These are phyloP conservation scores for Prunella fulvescens DNA, from an alignment of 2,113 vertebrate genomes.

Conservation along the genomic window DNA sequence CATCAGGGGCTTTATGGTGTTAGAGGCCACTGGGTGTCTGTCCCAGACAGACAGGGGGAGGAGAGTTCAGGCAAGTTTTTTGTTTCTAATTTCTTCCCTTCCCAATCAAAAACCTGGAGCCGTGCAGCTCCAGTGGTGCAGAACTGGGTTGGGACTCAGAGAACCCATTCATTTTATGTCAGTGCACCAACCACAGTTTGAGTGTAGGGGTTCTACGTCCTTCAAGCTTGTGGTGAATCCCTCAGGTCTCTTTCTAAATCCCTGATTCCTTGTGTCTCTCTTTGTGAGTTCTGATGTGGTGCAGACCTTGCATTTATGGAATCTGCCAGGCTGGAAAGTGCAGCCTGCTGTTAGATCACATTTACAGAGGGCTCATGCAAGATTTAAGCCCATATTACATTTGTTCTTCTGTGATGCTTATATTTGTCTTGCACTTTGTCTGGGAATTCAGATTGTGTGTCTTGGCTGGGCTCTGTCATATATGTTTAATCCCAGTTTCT, in stretches of 20 bases:
- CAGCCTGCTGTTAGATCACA: neutral
- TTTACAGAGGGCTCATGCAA: neutral
- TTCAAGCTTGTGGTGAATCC: neutral
- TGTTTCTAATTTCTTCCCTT: neutral
- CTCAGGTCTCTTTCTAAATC: neutral
- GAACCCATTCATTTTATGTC: neutral
- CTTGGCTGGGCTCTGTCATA: conserved; percentile 6
- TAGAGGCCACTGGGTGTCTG: neutral
- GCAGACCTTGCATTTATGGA: neutral
- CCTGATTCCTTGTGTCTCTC: neutral
- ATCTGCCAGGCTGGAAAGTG: neutral
- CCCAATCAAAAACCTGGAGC: neutral
- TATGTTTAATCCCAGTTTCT: conserved; percentile 37
- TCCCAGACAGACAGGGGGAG: neutral
- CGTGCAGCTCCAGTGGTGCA: neutral
- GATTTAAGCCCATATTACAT: neutral
- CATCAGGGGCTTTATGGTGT: neutral
- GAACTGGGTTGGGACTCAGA: neutral
- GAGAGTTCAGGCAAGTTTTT: neutral
- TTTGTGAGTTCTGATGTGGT: neutral
- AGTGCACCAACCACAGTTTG: neutral
- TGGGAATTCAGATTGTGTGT: conserved; percentile 35
- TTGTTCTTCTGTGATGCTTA: conserved; percentile 23
- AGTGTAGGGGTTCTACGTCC: neutral
- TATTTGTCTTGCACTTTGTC: conserved; percentile 38